A percentile compares a stretch with the other conserved stretches of the same genome.
Evolutionary conservation across 2,888 invertebrate genomes (phyloP).

Genomic region (Drosophila paracracens): DNA sequence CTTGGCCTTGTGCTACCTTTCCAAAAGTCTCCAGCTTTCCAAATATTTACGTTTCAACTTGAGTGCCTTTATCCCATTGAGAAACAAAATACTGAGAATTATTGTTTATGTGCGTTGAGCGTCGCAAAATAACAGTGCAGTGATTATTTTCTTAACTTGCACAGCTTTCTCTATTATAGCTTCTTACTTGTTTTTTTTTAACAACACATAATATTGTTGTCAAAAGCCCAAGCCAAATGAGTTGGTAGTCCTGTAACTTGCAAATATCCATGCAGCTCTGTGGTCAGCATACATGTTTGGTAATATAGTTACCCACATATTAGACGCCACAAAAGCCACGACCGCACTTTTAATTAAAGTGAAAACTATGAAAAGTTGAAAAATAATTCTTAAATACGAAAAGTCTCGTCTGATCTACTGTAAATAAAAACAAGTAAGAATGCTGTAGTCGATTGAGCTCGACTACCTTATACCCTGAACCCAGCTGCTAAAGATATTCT

Average conservation of each 20-base stretch:
- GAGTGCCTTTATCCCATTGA: background rate
- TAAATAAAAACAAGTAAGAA: slow-evolving; percentile 10
- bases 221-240: background rate
- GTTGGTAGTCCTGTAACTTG: slow-evolving; percentile 11
- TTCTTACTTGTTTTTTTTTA: background rate
- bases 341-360: slow-evolving; percentile 80
- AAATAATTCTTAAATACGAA: slow-evolving; percentile 58
- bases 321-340: slow-evolving; percentile 65
- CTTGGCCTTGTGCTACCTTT: background rate
- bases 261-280: slow-evolving; percentile 13
- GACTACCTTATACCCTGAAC: background rate
- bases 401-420: slow-evolving; percentile 3
- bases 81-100: background rate
- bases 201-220: background rate
- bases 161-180: background rate
- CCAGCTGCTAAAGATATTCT: background rate
- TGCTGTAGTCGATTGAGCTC: background rate
- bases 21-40: background rate
- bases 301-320: slow-evolving; percentile 68
- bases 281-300: slow-evolving; percentile 31
- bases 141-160: background rate
- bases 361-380: slow-evolving; percentile 77
- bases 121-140: background rate
- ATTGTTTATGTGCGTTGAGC: background rate
- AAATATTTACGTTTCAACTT: background rate